phyloP scores from a whole-genome alignment of 2,113 vertebrate species.

The Pithys albifrons region DNA sequence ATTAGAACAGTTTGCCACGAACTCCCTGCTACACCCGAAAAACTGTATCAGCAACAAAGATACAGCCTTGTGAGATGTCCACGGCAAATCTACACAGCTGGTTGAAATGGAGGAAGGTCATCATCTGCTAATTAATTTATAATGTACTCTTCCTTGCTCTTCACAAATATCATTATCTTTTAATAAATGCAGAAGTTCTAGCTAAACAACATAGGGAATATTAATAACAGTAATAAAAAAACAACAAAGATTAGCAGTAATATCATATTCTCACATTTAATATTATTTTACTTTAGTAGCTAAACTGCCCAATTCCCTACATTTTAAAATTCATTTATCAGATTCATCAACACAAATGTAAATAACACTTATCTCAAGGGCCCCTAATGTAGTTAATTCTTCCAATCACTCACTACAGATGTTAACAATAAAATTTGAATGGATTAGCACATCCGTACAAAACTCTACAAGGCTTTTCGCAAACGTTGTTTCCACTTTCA shows the following conservation, averaged over 20 bases:
- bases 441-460: neutral
- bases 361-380: neutral
- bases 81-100: neutral
- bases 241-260: neutral
- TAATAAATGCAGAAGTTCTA: neutral
- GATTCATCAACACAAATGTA: neutral
- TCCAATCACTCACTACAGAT: neutral
- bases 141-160: neutral
- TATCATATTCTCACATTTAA: neutral
- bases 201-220: neutral
- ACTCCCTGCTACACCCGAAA: neutral
- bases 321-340: neutral
- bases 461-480: neutral
- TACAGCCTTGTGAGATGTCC: neutral
- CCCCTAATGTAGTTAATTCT: neutral
- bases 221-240: neutral
- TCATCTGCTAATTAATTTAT: neutral
- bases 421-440: neutral
- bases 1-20: neutral
- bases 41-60: neutral
- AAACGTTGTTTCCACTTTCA: neutral
- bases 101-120: neutral
- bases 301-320: neutral
- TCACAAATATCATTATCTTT: neutral
- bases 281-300: neutral